phyloP scores from a whole-genome alignment of 1,140 invertebrate species.

The Tigriopus japonicus region DNA sequence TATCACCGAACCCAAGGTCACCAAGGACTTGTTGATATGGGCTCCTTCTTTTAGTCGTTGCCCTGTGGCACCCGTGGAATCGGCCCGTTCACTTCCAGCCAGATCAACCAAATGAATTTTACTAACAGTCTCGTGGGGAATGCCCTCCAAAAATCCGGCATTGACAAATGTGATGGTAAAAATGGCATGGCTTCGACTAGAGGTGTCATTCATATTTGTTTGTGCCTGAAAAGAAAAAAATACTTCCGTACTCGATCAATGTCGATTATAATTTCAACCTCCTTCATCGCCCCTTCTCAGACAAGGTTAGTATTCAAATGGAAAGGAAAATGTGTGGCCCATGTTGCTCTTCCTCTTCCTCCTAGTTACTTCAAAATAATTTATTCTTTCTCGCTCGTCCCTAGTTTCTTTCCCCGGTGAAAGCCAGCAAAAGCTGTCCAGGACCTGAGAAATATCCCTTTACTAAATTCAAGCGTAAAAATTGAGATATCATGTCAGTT shows the following conservation, averaged over 20 bases:
- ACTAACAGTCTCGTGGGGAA: slow-evolving; percentile 68
- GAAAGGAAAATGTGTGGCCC: too few species aligned
- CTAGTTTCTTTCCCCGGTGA: too few species aligned
- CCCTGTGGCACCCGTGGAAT: slow-evolving; percentile 64
- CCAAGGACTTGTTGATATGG: slow-evolving; percentile 79
- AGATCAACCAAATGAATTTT: slow-evolving; percentile 72
- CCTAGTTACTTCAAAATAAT: too few species aligned
- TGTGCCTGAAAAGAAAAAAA: slow-evolving; percentile 23
- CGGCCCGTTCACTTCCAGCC: slow-evolving; percentile 68
- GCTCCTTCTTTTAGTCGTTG: slow-evolving; percentile 45
- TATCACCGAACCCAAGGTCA: slow-evolving; percentile 73
- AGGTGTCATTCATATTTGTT: slow-evolving; percentile 43
- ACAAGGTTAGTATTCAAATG: too few species aligned
- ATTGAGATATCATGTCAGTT: too few species aligned
- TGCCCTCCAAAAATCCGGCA: slow-evolving; percentile 55
- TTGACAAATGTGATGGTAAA: slow-evolving; percentile 79
- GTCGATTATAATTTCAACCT: slow-evolving; percentile 6
- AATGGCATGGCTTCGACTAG: slow-evolving; percentile 70
- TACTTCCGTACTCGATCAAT: slow-evolving; percentile 17
- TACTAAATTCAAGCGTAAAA: too few species aligned
- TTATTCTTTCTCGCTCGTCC: too few species aligned
- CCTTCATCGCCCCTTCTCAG: too few species aligned
- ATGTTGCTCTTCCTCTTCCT: too few species aligned
- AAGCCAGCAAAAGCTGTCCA: too few species aligned
- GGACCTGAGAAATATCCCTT: too few species aligned